Conservation (phyloP, 1,140 invertebrate genomes). For the Euura lappo region DNA sequence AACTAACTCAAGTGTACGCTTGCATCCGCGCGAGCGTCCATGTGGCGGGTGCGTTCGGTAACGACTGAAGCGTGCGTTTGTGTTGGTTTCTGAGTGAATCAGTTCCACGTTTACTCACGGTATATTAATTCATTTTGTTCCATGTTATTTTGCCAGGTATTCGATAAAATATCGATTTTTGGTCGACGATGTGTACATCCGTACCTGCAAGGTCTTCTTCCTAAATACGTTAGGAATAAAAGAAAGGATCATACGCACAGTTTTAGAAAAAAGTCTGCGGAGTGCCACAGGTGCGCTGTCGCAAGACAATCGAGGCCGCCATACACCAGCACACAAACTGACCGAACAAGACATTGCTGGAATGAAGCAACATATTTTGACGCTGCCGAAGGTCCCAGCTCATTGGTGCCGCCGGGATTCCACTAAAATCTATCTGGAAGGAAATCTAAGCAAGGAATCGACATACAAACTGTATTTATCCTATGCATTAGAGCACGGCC, state of each 20-base stretch:
- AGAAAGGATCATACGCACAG: constrained; percentile 14
- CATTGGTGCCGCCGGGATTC: background rate
- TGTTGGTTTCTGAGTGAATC: no score
- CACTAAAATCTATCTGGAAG: constrained; percentile 19
- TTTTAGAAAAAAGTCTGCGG: constrained; percentile 15
- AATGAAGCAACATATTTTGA: constrained; percentile 13
- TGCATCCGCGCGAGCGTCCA: no score
- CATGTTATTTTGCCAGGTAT: no score
- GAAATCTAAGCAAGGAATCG: background rate
- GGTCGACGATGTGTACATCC: constrained; percentile 7
- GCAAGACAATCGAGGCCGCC: constrained; percentile 8
- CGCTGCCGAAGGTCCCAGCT: constrained; percentile 15
- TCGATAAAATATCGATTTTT: no score
- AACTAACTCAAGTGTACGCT: no score
- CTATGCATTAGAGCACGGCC: constrained; percentile 10
- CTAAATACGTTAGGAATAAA: constrained; percentile 11
- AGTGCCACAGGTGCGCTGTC: constrained; percentile 18
- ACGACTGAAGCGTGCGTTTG: no score
- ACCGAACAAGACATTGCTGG: constrained; percentile 5
- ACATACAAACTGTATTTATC: constrained; percentile 15
- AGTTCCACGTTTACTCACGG: no score
- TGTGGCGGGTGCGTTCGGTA: no score
- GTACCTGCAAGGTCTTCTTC: constrained; percentile 12
- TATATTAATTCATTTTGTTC: no score
- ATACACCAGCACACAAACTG: background rate